phyloP scores from a whole-genome alignment of 1,140 invertebrate species.

The Drosophila ercepeae region DNA sequence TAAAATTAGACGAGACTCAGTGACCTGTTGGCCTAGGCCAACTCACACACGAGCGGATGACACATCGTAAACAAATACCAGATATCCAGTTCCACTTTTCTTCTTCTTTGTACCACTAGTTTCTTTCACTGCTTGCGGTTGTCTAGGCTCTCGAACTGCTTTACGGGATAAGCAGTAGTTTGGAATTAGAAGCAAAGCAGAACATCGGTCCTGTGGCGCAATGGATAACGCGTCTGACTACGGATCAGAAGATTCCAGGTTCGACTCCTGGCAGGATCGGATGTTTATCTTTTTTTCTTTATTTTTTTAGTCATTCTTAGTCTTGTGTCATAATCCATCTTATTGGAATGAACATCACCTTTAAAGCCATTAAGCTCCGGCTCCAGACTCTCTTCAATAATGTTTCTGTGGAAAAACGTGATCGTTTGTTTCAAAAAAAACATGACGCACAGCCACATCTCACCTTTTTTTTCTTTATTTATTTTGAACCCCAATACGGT shows the following conservation, averaged over 20 bases:
- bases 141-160: neutral
- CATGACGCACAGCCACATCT: conserved; percentile 30
- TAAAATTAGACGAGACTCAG: conserved; percentile 39
- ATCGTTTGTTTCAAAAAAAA: conserved; percentile 13
- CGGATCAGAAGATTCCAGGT: conserved; percentile 90
- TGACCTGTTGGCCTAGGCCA: conserved; percentile 45
- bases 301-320: neutral
- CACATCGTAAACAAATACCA: conserved; percentile 25
- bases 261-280: conserved; percentile 85
- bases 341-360: neutral
- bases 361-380: conserved; percentile 11
- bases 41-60: conserved; percentile 9
- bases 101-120: neutral
- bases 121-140: neutral
- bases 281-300: neutral
- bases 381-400: conserved; percentile 6
- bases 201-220: conserved; percentile 86
- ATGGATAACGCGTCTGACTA: conserved; percentile 90
- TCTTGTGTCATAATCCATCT: conserved; percentile 14
- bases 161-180: neutral
- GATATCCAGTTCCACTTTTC: conserved; percentile 13
- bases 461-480: conserved; percentile 19
- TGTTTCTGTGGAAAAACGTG: conserved; percentile 29
- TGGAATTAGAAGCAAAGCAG: neutral
- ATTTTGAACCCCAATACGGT: conserved; percentile 15